Evolutionary conservation across 2,888 invertebrate species (phyloP).

Genomic region (Unio pictorum): DNA sequence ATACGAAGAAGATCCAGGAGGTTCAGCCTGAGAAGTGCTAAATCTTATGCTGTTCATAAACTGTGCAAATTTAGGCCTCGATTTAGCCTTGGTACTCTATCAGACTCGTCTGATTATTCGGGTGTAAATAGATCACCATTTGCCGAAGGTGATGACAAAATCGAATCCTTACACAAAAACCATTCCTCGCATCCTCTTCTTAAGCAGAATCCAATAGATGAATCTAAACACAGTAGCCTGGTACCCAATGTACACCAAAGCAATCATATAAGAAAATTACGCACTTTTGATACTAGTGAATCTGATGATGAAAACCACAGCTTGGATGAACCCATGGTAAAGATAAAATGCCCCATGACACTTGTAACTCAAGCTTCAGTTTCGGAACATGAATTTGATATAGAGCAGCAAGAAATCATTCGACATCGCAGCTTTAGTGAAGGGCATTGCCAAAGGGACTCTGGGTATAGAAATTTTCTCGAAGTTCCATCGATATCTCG

Average conservation of each 20-base stretch:
- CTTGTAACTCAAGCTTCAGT: too few species aligned
- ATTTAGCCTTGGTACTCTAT: slow-evolving; percentile 27
- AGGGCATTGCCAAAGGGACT: background rate
- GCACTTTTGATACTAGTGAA: slow-evolving; percentile 23
- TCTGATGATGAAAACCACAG: slow-evolving; percentile 20
- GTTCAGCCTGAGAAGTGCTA: slow-evolving; percentile 27
- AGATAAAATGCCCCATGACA: too few species aligned
- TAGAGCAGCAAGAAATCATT: too few species aligned
- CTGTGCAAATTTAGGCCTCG: slow-evolving; percentile 30
- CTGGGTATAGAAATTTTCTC: background rate
- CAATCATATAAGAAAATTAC: slow-evolving; percentile 29
- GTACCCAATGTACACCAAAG: slow-evolving; percentile 11
- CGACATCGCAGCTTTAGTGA: background rate
- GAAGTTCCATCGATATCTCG: background rate
- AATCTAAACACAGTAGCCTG: slow-evolving; percentile 4
- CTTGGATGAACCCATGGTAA: too few species aligned
- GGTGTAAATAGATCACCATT: slow-evolving; percentile 16
- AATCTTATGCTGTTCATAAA: slow-evolving; percentile 27
- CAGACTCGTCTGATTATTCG: slow-evolving; percentile 20
- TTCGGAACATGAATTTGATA: too few species aligned
- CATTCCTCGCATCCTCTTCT: slow-evolving; percentile 26
- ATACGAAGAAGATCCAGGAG: slow-evolving; percentile 17
- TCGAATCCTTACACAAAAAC: slow-evolving; percentile 1
- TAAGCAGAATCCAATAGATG: slow-evolving; percentile 28
- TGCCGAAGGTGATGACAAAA: slow-evolving; percentile 4